Evolutionary conservation across 2,113 vertebrate genomes (phyloP).

Genomic region (Tichodroma muraria): DNA sequence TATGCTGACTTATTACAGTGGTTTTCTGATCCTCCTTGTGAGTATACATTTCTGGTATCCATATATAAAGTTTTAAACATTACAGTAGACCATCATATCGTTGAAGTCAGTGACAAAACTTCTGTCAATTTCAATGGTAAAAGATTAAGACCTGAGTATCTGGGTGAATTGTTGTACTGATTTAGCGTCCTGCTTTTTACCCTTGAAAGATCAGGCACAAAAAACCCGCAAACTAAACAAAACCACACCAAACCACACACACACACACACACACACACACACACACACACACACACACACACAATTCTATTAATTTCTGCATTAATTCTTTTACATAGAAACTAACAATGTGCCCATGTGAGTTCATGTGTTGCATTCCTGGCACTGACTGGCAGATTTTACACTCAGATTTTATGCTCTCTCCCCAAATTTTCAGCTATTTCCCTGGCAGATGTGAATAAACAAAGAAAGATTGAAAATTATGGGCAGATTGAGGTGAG

Average conservation of each 20-base stretch:
- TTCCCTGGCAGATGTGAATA: neutral
- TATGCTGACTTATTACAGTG: neutral
- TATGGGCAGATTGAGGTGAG: neutral
- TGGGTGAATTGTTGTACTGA: neutral
- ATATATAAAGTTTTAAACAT: neutral
- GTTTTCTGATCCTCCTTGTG: neutral
- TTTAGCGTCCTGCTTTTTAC: neutral
- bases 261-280: no score
- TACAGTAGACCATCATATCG: neutral
- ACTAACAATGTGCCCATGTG: neutral
- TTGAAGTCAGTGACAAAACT: neutral
- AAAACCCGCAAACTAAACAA: neutral
- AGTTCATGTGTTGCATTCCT: neutral
- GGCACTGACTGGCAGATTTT: neutral
- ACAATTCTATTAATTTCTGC: neutral
- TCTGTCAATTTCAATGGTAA: neutral
- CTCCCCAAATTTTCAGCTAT: neutral
- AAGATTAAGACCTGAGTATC: neutral
- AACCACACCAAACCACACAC: neutral
- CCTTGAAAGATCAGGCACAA: neutral
- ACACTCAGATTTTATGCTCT: neutral
- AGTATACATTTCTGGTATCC: neutral
- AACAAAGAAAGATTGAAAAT: neutral
- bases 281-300: no score
- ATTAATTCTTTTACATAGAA: neutral